Evolutionary conservation across 2,113 vertebrate genomes (phyloP).

Genomic region (Gnathonemus echidnorhynchus): DNA sequence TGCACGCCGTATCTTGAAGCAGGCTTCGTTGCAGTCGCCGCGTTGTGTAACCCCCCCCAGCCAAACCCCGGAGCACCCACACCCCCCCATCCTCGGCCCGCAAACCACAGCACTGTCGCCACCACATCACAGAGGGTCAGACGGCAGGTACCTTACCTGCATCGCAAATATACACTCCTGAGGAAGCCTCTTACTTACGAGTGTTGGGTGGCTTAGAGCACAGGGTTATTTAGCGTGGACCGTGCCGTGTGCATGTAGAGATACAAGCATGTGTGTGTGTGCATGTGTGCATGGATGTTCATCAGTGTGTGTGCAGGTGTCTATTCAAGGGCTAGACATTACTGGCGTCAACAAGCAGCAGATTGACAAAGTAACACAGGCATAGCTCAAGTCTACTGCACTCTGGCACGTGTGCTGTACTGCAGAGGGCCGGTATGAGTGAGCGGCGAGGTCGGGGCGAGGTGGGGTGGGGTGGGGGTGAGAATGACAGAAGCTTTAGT

Average conservation of each 20-base stretch:
- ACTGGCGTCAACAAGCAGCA: constrained; percentile 2
- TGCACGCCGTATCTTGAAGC: neutral
- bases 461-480: neutral
- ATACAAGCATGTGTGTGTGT: neutral
- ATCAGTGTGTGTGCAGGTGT: neutral
- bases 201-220: neutral
- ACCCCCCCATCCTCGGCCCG: neutral
- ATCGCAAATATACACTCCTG: neutral
- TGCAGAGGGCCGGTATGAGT: neutral
- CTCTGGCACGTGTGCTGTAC: constrained; percentile 8
- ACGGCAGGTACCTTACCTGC: constrained; percentile 1
- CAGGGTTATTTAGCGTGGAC: neutral
- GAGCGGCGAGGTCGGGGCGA: neutral
- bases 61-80: neutral
- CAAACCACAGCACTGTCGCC: constrained; percentile 7
- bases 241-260: neutral
- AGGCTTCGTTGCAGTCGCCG: neutral
- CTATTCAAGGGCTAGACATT: neutral
- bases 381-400: constrained; percentile 12
- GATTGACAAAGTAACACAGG: constrained; percentile 2
- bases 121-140: constrained; percentile 10
- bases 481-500: constrained; percentile 1
- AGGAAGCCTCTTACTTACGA: neutral
- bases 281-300: neutral
- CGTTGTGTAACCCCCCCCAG: neutral